Evolutionary conservation across 1,140 invertebrate genomes (phyloP), one percentile per base, ranked within the genome.

Genomic region (Thaumatotibia leucotreta): DNA sequence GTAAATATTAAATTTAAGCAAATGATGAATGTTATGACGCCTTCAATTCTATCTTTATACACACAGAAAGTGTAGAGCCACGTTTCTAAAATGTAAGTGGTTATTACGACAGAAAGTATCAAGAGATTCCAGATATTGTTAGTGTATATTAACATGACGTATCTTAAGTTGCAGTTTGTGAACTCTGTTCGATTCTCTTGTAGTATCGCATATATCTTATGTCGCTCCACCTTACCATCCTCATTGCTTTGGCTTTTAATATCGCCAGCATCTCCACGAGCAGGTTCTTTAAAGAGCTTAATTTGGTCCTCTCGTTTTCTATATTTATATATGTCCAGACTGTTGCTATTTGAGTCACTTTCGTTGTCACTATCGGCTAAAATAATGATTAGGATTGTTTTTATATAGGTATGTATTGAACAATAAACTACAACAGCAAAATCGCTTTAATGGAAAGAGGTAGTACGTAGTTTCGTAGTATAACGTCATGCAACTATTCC

Each of bases 131-230:
- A 90, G 4, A 79, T 70, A 45, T 79, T 63, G 63, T 82, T 84
- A 6, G 80, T 82, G 65, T 88, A 90, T 67, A 88, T 78, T 29
- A 89, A 62, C 27, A 90, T 68, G 17, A 81, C 64, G 39, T 80
- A 77, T 61, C 82, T 71, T 8, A 88, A 69, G 72, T 79, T 86
- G 71, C 73, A 84, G 49, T 76, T 78, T 5, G 72, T 72, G 45
- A 86, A 88, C 62, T 90, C 88, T 10, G 78, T 68, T 68, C 80
- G 69, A 23, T 74, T 67, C 73, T 90, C 88, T 75, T 88, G 86
- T 27, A 90, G 72, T 63, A 88, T 79, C 6, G 88, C 82, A 63
- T 86, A 90, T 8, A 77, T 87, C 73, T 78, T 90, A 27, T 79
- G 82, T 23, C 82, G 64, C 33, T 82, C 75, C 27, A 77, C 77